phyloP scores from a whole-genome alignment of 2,797 vertebrate species.

The Sciaenops ocellatus region DNA sequence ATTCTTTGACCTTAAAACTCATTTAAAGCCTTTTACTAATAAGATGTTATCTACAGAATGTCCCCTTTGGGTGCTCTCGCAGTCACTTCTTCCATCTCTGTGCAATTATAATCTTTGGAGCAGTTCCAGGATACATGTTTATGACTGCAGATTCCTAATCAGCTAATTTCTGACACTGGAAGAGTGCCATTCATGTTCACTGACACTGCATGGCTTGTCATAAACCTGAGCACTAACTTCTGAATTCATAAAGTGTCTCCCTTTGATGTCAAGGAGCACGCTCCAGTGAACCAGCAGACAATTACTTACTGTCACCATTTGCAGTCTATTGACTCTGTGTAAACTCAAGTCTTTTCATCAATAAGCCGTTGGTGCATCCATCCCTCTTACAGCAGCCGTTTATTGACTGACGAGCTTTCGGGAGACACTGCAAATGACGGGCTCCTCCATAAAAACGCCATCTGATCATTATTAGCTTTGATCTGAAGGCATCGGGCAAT shows the following conservation, averaged over 20 bases:
- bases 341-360: constrained; percentile 31
- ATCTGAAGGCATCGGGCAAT: constrained; percentile 54
- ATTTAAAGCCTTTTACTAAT: constrained; percentile 8
- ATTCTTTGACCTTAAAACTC: constrained; percentile 7
- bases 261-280: neutral
- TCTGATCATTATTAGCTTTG: constrained; percentile 60
- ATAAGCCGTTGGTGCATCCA: constrained; percentile 34
- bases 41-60: neutral
- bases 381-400: constrained; percentile 33
- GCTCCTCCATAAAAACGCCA: constrained; percentile 57
- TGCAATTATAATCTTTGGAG: neutral
- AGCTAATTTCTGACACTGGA: neutral
- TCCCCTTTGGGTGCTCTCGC: neutral
- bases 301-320: constrained; percentile 28
- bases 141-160: neutral
- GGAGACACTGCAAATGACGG: constrained; percentile 43
- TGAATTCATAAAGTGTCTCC: constrained; percentile 6
- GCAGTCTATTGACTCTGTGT: constrained; percentile 21
- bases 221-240: constrained; percentile 17
- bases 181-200: neutral
- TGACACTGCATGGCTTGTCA: neutral
- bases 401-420: constrained; percentile 46
- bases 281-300: constrained; percentile 3
- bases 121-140: neutral
- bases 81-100: neutral